Evolutionary conservation across 2,888 invertebrate species (phyloP), one percentile per base, ranked within the genome.

Genomic region (Chrysodeixis includens): DNA sequence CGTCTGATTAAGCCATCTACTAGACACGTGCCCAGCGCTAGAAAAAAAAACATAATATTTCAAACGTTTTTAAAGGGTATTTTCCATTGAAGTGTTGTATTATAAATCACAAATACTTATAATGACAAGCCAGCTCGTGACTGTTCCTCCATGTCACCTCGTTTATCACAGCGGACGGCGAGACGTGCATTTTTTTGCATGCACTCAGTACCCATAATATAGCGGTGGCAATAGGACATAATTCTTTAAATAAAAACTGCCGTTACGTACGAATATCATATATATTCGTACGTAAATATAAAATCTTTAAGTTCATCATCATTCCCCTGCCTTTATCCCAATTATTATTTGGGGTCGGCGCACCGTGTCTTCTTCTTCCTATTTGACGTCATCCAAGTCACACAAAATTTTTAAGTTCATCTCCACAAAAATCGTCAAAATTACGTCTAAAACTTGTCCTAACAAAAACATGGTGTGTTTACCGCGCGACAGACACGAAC

Each of bases 141-240:
- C 77, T 58, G 74, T 72, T 66, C 68, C 79, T 64, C 67, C 80
- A 68, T 89, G 90, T 92, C 92, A 92, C 92, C 90, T 89, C 91
- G 85, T 90, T 85, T 88, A 88, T 91, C 91, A 90, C 84, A 59
- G 71, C 74, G 84, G 87, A 87, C 85, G 79, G 74, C 61, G 63
- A 71, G 79, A 74, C 81, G 85, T 86, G 86, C 82, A 79, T 81
- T 88, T 89, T 87, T 90, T 88, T 84, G 79, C 79, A 86, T 86
- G 81, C 82, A 77, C 61, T 61, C 44, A 65, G 32, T 69, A 44
- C 65, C 71, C 30, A 63, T 62, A 75, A 22, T 14, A 49, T 14
- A 80, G 64, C 64, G 62, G 74, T 8, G 0, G 1, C 55, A 12
- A 9, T 5, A 7, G 66, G 66, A 74, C 22, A 56, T 32, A 32